phyloP scores from a whole-genome alignment of 2,797 vertebrate genomes.

The Xenentodon cancila region DNA sequence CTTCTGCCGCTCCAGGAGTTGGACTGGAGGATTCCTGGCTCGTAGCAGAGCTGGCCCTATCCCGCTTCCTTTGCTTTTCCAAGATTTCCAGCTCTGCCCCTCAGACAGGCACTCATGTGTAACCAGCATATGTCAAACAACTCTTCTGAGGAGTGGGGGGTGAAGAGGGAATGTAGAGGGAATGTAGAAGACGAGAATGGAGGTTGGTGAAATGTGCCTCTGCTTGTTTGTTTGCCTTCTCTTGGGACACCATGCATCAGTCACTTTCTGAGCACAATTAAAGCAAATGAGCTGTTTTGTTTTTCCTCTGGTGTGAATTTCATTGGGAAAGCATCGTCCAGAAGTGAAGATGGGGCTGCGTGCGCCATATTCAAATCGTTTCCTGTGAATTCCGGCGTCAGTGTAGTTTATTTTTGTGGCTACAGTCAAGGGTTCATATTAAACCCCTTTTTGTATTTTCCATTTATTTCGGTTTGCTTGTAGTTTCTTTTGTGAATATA shows the following conservation, averaged over 20 bases:
- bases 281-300: constrained; percentile 68
- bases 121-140: constrained; percentile 77
- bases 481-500: no score
- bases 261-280: constrained; percentile 72
- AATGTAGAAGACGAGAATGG: not conserved
- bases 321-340: constrained; percentile 19
- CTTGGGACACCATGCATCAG: constrained; percentile 66
- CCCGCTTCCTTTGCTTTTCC: constrained; percentile 40
- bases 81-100: constrained; percentile 54
- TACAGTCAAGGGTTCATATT: not conserved
- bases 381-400: not conserved
- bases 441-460: not conserved
- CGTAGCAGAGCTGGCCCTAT: constrained; percentile 30
- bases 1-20: constrained; percentile 20
- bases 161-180: constrained; percentile 14
- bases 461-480: no score
- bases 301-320: constrained; percentile 33
- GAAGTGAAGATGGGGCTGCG: constrained; percentile 13
- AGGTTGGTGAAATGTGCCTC: constrained; percentile 37
- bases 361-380: not conserved
- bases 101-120: constrained; percentile 75
- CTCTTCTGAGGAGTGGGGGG: constrained; percentile 48
- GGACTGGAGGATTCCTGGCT: constrained; percentile 19
- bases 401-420: not conserved
- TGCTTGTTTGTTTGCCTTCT: constrained; percentile 65